These are phyloP conservation scores for Cnemophilus loriae DNA, from an alignment of 2,113 vertebrate species.

Conservation along the genomic window DNA sequence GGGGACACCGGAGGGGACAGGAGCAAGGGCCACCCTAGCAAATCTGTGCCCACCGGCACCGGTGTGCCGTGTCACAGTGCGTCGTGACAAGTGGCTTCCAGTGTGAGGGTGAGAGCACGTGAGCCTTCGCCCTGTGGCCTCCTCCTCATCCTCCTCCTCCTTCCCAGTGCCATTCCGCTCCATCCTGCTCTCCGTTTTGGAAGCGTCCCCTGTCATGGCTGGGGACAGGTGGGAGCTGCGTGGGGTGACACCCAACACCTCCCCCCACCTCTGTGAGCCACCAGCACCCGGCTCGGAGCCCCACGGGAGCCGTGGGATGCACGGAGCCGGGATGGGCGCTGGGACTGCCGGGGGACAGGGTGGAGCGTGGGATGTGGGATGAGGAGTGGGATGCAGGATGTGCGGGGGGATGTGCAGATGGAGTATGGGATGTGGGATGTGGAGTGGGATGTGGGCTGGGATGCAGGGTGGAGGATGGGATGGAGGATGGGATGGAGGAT, in stretches of 20 bases:
- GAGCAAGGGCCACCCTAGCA: neutral
- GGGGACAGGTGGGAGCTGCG: neutral
- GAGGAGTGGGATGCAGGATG: neutral
- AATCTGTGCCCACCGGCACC: accelerated
- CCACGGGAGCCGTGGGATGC: neutral
- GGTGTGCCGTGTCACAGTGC: too few species aligned
- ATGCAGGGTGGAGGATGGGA: neutral
- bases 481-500: neutral
- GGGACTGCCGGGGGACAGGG: neutral
- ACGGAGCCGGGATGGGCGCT: neutral
- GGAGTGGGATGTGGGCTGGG: neutral
- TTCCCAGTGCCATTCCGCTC: accelerated
- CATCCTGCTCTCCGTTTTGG: accelerated
- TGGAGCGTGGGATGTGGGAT: neutral
- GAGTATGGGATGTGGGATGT: neutral
- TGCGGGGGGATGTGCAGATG: neutral
- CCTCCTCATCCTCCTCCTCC: neutral
- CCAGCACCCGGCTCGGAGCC: neutral
- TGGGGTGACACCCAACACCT: neutral
- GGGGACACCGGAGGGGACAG: neutral
- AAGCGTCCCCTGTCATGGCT: neutral
- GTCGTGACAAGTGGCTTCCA: neutral
- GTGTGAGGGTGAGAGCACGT: neutral
- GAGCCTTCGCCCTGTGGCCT: neutral
- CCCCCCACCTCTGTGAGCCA: accelerated